Base-by-base conservation (phyloP, 2,113 vertebrate genomes). In the Cathartes aura region DNA sequence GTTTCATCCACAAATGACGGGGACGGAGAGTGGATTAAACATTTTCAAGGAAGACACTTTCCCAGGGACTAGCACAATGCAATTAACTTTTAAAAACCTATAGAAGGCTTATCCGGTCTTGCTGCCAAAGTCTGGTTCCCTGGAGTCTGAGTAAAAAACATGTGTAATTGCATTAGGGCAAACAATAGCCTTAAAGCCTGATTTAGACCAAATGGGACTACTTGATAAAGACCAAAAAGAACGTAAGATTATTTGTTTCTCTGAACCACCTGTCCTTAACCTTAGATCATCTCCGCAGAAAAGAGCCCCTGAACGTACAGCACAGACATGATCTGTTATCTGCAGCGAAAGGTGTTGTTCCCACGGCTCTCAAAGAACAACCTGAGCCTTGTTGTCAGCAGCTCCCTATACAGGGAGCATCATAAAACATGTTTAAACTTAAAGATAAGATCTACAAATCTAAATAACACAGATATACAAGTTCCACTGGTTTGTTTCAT, bases 1-100 rank as follows among this genome's bases (percentile, higher is more conserved):
- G 90, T 71, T 89, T 90, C 47, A 74, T 40, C 52, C 19, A 75
- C 62, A 94, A 73, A 81, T 64, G 73, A 85, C 55, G n/a, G 67
- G 43, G 56, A 97, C 45, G 93, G 80, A 72, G 73, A 73, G 84
- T 3, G 40, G 94, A 98, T 98, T 98, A 98, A 96, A 95, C 11
- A 83, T 96, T 91, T 97, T 92, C 72, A 95, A 93, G 93, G 93
- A 98, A 96, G 97, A 97, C 73, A 93, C 50, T 99, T 98, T 98
- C 96, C 98, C 97, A 98, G 97, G 97, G 62, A 83, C 59, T 27
- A 94, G 90, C 79, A 97, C 90, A 97, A 96, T 89, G 74, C 73
- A 90, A 92, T 81, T 96, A 86, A 91, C 95, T 93, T 97, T 95
- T 74, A 80, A 90, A 96, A 97, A 75, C 96, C 74, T 95, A 86